Evolutionary conservation across 1,140 invertebrate species (phyloP).

Genomic region (Drosophila cardini): DNA sequence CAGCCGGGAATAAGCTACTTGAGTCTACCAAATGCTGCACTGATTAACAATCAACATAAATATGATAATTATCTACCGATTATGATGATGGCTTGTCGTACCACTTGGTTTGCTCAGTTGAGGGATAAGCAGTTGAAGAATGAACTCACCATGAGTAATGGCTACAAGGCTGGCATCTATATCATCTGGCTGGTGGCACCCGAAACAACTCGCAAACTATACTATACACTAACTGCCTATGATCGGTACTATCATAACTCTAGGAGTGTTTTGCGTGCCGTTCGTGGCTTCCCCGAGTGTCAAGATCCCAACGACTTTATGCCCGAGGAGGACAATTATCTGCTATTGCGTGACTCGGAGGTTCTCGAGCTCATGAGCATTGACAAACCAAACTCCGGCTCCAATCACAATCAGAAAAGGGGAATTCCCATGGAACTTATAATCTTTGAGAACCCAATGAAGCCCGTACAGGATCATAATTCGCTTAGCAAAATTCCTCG

Average conservation of each 20-base stretch:
- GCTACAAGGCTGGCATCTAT: constrained; percentile 14
- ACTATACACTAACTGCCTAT: constrained; percentile 45
- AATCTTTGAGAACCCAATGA: constrained; percentile 17
- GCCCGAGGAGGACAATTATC: constrained; percentile 20
- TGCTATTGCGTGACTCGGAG: constrained; percentile 46
- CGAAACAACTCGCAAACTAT: constrained; percentile 15
- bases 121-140: constrained; percentile 17
- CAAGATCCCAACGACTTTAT: constrained; percentile 55
- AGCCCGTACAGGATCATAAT: neutral
- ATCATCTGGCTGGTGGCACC: constrained; percentile 50
- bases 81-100: constrained; percentile 38
- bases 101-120: constrained; percentile 35
- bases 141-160: neutral
- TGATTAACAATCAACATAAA: constrained; percentile 1
- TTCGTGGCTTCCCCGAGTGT: constrained; percentile 15
- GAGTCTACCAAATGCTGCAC: constrained; percentile 22
- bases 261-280: constrained; percentile 28
- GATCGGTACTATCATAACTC: constrained; percentile 39
- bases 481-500: constrained; percentile 2
- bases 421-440: constrained; percentile 43
- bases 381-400: neutral
- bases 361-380: constrained; percentile 6
- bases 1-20: constrained; percentile 13
- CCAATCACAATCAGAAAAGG: neutral
- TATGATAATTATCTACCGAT: constrained; percentile 37